Base-by-base conservation (phyloP, 2,888 invertebrate genomes). In the Ormyrus nitidulus region DNA sequence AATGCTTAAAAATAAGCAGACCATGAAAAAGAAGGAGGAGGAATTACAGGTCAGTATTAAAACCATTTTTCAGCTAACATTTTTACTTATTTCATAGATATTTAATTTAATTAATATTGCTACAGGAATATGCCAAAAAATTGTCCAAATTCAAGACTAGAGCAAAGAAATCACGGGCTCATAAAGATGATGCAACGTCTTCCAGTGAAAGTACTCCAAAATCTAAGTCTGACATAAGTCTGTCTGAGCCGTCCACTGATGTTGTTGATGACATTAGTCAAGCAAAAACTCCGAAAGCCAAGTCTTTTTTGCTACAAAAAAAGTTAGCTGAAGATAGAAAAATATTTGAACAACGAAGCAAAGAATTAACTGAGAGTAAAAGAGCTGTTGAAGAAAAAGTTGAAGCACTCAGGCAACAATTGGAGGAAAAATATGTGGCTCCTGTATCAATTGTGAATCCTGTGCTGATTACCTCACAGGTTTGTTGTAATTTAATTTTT, bases 341-440 rank as follows among this genome's bases (percentile, higher is more conserved):
- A 81, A 90, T 87, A 74, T 91, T 91, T 75, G 90, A 91, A 59
- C 88, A 89, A 66, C 86, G 90, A 62, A 91, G 86, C 73, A 91
- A 89, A 83, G 89, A 90, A 83, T 84, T 89, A 69, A 89, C 86
- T 10, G 91, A 91, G 78, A 90, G 86, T 53, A 90, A 91, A 84
- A 87, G 89, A 6, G 90, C 87, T 2, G 89, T 90, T 3, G 91
- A 90, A 81, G 91, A 90, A 82, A 91, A 91, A 84, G 91, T 92
- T 5, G 89, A 91, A 82, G 90, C 90, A 59, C 88, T 92, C 46
- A 89, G 90, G 49, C 89, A 90, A 73, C 92, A 92, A 82, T 86
- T 92, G 53, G 91, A 92, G 80, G 92, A 92, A 77, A 88, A 88
- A 73, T 89, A 90, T 81, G 81, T 86, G 3, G 85, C 87, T 10